Conservation (phyloP, 2,888 invertebrate species). For the Endomychus coccineus region DNA sequence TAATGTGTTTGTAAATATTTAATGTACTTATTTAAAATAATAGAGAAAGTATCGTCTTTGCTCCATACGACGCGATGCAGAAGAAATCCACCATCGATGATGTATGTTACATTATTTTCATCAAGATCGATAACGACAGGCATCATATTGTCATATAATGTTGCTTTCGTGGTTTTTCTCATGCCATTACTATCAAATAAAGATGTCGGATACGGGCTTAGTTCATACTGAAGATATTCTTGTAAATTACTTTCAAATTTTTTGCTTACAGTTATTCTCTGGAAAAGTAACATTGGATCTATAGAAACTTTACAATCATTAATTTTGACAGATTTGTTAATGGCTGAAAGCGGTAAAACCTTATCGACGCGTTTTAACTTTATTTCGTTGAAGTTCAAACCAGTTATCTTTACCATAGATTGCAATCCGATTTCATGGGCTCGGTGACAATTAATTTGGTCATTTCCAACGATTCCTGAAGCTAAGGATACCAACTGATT, state of each 20-base stretch:
- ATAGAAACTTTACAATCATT: conserved; percentile 20
- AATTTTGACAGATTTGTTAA: conserved; percentile 20
- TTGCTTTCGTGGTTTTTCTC: conserved; percentile 19
- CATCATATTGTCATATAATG: conserved; percentile 21
- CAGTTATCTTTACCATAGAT: conserved; percentile 20
- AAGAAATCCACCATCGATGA: conserved; percentile 18
- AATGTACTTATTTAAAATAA: conserved; percentile 25
- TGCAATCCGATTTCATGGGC: conserved; percentile 21
- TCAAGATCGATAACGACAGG: conserved; percentile 10
- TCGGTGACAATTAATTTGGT: conserved; percentile 28
- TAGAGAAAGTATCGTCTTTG: conserved; percentile 10
- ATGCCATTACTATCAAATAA: conserved; percentile 23
- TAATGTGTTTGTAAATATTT: conserved; percentile 28
- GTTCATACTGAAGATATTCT: conserved; percentile 22
- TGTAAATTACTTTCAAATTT: conserved; percentile 25
- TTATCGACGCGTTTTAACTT: conserved; percentile 29
- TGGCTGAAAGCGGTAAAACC: conserved; percentile 24
- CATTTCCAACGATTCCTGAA: conserved; percentile 28
- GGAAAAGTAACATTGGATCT: conserved; percentile 23
- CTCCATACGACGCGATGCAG: conserved; percentile 19
- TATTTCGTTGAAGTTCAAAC: conserved; percentile 21
- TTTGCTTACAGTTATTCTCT: conserved; percentile 24
- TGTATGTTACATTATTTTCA: conserved; percentile 16
- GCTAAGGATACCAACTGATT: conserved; percentile 24
- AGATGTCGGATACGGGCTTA: conserved; percentile 21